Evolutionary conservation across 2,113 vertebrate genomes (phyloP).

Genomic region (Neolamprologus cancellatus): DNA sequence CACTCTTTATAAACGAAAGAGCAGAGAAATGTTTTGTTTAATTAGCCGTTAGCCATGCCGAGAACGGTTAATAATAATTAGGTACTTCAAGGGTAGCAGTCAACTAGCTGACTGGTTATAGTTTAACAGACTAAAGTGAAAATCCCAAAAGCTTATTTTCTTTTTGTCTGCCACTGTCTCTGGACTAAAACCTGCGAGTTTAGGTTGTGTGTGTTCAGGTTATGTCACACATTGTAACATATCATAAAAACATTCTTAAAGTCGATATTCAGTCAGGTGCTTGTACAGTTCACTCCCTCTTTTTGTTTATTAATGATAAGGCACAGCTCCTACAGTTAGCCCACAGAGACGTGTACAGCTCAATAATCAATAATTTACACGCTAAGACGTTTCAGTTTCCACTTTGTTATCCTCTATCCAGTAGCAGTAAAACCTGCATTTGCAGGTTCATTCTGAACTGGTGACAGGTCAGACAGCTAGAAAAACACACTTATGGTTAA

Average conservation of each 20-base stretch:
- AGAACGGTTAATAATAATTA: neutral
- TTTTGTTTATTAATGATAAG: neutral
- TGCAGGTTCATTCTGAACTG: neutral
- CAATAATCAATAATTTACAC: slow-evolving; percentile 49
- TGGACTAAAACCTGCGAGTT: neutral
- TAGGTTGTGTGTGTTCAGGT: neutral
- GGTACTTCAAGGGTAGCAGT: neutral
- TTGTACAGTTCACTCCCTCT: neutral
- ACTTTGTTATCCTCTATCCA: neutral
- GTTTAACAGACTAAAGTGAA: neutral
- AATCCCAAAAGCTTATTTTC: neutral
- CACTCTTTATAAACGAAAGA: neutral
- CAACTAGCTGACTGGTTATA: neutral
- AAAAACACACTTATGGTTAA: neutral
- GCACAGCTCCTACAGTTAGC: neutral
- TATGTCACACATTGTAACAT: neutral
- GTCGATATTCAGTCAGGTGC: neutral
- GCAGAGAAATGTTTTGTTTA: neutral
- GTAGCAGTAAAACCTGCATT: neutral
- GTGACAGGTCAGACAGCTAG: neutral
- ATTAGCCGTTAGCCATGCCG: neutral
- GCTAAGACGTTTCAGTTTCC: slow-evolving; percentile 12
- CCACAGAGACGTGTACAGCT: neutral
- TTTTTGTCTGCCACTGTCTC: neutral
- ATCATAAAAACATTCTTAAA: neutral